Conservation (phyloP, 2,888 invertebrate genomes). For the Lasioglossum calceatum region DNA sequence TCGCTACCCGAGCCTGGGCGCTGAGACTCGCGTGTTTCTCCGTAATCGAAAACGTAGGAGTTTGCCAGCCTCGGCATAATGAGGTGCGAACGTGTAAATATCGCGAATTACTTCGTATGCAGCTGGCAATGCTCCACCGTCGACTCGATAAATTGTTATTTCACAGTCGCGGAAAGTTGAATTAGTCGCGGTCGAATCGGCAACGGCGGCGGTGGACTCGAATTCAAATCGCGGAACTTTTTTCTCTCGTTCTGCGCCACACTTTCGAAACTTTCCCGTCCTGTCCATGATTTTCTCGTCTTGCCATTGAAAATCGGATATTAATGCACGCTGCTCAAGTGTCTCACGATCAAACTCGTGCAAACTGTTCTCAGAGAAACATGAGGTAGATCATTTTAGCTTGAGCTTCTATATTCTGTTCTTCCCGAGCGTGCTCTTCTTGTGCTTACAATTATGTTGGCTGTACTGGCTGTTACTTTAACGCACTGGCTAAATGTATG, state of each 20-base stretch:
- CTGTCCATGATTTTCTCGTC: neutral
- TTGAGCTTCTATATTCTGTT: too few relatives aligned
- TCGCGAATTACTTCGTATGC: constrained; percentile 48
- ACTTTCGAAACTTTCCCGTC: neutral
- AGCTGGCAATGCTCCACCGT: constrained; percentile 57
- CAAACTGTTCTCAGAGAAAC: neutral
- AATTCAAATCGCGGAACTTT: constrained; percentile 10
- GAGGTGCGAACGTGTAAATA: constrained; percentile 66
- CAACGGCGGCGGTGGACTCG: neutral
- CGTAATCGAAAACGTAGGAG: constrained; percentile 50
- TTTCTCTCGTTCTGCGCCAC: neutral
- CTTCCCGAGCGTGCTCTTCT: too few relatives aligned
- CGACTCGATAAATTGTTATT: constrained; percentile 41
- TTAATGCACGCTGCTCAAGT: neutral
- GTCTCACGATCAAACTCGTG: neutral
- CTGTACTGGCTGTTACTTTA: too few relatives aligned
- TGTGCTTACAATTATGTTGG: too few relatives aligned
- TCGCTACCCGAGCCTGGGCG: neutral
- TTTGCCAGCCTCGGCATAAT: constrained; percentile 41
- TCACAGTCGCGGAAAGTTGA: constrained; percentile 43
- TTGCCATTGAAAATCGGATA: neutral
- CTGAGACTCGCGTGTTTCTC: neutral
- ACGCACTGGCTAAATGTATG: too few relatives aligned
- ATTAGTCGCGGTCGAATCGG: constrained; percentile 36
- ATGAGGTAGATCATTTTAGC: too few relatives aligned